Percentiles rank a stretch among this genome's conserved stretches.
Conservation (phyloP, 2,113 vertebrate genomes). For the Eolophus roseicapilla region DNA sequence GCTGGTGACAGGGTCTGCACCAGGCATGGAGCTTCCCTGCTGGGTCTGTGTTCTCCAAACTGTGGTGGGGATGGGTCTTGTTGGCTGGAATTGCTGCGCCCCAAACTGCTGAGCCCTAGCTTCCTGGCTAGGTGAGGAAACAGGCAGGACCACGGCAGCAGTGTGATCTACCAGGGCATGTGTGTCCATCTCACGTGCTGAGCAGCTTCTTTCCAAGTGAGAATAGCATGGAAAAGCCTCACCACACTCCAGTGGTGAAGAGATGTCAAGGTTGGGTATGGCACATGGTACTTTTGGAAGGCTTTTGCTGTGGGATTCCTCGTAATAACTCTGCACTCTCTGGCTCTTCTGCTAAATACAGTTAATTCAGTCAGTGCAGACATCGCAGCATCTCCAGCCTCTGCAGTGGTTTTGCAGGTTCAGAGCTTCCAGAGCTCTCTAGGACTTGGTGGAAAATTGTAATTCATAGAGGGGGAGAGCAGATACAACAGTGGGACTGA, state of each 20-base stretch:
- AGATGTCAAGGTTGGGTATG: not conserved
- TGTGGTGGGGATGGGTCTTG: not conserved
- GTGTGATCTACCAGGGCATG: accelerated
- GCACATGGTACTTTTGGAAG: not conserved
- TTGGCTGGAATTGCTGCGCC: not conserved
- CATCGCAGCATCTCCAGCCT: not conserved
- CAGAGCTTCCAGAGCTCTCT: not conserved
- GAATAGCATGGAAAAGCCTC: not conserved
- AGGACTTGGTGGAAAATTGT: not conserved
- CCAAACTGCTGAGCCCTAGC: not conserved
- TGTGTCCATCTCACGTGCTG: not conserved
- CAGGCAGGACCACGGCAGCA: not conserved
- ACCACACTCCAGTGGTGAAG: not conserved
- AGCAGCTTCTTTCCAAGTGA: not conserved
- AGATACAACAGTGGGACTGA: not conserved
- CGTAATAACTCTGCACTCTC: not conserved
- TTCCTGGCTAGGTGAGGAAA: not conserved
- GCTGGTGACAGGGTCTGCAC: not conserved
- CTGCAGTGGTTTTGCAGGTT: not conserved
- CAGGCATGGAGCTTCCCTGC: not conserved
- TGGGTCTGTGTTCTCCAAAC: not conserved
- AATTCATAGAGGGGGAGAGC: not conserved
- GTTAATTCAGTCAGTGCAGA: not conserved
- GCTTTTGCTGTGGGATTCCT: not conserved
- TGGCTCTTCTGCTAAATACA: not conserved